Base-by-base conservation (phyloP, 2,888 invertebrate genomes). In the Tholera decimalis region DNA sequence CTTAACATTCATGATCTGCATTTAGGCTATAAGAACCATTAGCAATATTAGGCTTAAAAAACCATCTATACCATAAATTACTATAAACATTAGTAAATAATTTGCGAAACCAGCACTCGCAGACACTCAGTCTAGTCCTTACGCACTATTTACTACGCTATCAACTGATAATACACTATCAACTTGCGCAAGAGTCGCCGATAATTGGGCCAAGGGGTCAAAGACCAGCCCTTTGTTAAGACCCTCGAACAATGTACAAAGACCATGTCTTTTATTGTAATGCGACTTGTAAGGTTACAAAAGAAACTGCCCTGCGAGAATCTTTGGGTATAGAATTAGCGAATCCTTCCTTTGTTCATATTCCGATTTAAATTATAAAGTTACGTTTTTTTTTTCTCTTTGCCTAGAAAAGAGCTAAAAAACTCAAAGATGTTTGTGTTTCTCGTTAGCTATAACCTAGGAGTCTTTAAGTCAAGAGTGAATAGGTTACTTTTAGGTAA, bases 161-260 rank as follows among this genome's bases (percentile, higher is more conserved):
- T 85, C 81, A 74, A 73, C 77, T 75, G 85, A 86, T 83, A 85
- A 85, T 83, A 85, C 59, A 79, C 55, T 73, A 82, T 81, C 82
- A 76, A 70, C 80, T 86, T 86, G 84, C 80, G 86, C 85, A 86
- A 88, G 78, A 73, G 81, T 76, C 73, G 74, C 72, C 72, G 81
- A 79, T 83, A 90, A 92, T 85, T 88, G 83, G 89, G 88, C 74
- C 88, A 89, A 70, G 83, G 84, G 93, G 91, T 92, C 92, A 91
- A 89, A 91, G 89, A 90, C 90, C 92, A 86, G 82, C 72, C 83
- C 80, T 85, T 90, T 88, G 84, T 87, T 75, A 75, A 73, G 79
- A 85, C 83, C 83, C 73, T 78, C 66, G 41, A 64, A 81, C 82
- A 83, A 71, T 79, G 66, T 73, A 74, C 60, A 73, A 83, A 77